phyloP scores from a whole-genome alignment of 1,140 invertebrate genomes.

The Maniola jurtina region DNA sequence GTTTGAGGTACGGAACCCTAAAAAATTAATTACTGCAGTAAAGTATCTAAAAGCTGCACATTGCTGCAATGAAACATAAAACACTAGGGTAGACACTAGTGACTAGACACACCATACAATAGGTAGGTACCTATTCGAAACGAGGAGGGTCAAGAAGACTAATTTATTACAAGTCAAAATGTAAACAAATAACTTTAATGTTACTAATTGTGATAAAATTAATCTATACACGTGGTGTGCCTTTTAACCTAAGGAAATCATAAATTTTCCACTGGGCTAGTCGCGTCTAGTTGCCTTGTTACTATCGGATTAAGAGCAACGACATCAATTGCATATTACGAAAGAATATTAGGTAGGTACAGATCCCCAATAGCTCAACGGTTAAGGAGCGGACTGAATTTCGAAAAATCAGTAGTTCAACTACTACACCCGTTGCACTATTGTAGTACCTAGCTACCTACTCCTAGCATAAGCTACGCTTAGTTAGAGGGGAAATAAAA shows the following conservation, averaged over 20 bases:
- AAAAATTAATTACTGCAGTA: no score
- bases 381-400: no score
- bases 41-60: no score
- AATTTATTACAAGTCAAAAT: slow-evolving; percentile 18
- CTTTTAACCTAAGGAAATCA: slow-evolving; percentile 47
- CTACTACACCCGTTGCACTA: no score
- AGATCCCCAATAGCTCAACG: background rate
- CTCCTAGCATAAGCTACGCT: no score
- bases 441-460: no score
- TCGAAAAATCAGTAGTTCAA: no score
- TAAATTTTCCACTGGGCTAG: slow-evolving; percentile 48
- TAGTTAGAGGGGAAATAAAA: no score
- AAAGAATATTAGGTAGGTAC: slow-evolving; percentile 6
- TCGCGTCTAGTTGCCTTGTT: slow-evolving; percentile 31
- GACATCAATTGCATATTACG: slow-evolving; percentile 17
- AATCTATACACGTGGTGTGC: slow-evolving; percentile 51
- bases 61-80: no score
- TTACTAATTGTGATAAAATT: slow-evolving; percentile 44
- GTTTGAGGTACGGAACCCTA: no score
- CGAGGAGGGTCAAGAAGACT: background rate
- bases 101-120: background rate
- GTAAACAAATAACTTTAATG: slow-evolving; percentile 47
- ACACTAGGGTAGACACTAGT: no score
- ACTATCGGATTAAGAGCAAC: slow-evolving; percentile 13
- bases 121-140: background rate